Percentiles rank a stretch among this genome's conserved stretches.
These are phyloP conservation scores for Tragelaphus strepsiceros DNA, from an alignment of 2,113 vertebrate species.

Conservation along the genomic window DNA sequence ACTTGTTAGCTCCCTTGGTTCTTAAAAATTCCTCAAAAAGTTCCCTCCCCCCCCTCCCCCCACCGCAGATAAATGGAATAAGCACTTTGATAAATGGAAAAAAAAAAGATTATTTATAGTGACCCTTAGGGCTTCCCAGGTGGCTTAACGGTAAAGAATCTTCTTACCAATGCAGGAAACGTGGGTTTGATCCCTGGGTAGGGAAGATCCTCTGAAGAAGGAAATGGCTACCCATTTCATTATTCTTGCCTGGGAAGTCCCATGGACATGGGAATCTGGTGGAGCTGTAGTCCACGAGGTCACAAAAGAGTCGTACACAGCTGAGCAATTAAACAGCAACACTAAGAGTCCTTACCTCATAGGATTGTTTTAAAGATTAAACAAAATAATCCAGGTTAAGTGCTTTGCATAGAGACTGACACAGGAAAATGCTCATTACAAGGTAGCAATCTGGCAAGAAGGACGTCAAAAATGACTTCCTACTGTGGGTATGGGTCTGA, in stretches of 20 bases:
- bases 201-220: background rate
- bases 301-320: background rate
- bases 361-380: background rate
- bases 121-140: background rate
- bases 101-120: background rate
- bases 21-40: background rate
- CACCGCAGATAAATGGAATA: background rate
- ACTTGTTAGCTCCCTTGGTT: background rate
- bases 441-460: background rate
- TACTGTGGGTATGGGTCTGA: background rate
- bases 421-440: background rate
- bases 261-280: background rate
- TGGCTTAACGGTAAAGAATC: background rate
- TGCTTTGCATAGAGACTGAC: background rate
- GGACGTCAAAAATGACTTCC: background rate
- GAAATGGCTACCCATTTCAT: background rate
- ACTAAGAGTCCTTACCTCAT: background rate
- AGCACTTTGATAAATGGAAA: background rate
- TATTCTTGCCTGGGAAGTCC: background rate
- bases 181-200: background rate
- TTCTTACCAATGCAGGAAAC: background rate
- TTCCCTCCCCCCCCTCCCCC: accelerated
- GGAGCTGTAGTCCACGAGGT: background rate
- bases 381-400: background rate
- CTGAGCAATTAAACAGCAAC: background rate